A percentile compares a stretch with the other conserved stretches of the same genome.
Conservation (phyloP, 2,888 invertebrate genomes). For the Trichopoda pennipes region DNA sequence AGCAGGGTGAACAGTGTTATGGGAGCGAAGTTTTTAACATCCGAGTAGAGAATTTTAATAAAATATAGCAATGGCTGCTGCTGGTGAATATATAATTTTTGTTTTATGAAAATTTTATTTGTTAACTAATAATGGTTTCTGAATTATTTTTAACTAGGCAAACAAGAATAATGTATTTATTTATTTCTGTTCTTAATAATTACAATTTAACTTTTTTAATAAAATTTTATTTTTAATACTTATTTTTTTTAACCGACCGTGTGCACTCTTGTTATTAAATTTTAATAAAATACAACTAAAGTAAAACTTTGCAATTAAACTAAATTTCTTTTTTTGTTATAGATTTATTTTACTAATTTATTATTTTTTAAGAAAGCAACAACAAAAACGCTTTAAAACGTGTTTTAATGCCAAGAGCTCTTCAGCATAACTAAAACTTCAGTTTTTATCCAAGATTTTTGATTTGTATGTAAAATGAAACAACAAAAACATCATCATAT, state of each 20-base stretch:
- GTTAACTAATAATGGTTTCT: no score
- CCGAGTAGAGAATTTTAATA: slow-evolving; percentile 18
- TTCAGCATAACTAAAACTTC: slow-evolving; percentile 71
- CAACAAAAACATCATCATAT: neutral
- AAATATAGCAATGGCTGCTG: slow-evolving; percentile 60
- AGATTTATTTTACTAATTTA: slow-evolving; percentile 25
- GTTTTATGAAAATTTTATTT: neutral
- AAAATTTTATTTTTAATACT: neutral
- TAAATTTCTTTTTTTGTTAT: neutral
- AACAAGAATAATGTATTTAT: no score
- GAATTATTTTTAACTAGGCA: no score
- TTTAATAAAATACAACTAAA: neutral
- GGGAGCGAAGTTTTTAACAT: slow-evolving; percentile 9
- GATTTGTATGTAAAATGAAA: slow-evolving; percentile 20
- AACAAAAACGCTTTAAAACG: slow-evolving; percentile 71
- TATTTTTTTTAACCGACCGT: slow-evolving; percentile 1
- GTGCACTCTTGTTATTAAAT: neutral
- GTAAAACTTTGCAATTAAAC: neutral
- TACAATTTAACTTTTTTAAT: no score
- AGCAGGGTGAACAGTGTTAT: neutral
- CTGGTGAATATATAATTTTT: slow-evolving; percentile 45
- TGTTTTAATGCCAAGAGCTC: slow-evolving; percentile 79
- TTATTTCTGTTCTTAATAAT: no score
- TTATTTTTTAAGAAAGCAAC: slow-evolving; percentile 61
- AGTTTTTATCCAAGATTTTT: slow-evolving; percentile 44